These are phyloP conservation scores for Triplophysa bombifrons DNA, from an alignment of 2,797 vertebrate genomes.

Conservation along the genomic window DNA sequence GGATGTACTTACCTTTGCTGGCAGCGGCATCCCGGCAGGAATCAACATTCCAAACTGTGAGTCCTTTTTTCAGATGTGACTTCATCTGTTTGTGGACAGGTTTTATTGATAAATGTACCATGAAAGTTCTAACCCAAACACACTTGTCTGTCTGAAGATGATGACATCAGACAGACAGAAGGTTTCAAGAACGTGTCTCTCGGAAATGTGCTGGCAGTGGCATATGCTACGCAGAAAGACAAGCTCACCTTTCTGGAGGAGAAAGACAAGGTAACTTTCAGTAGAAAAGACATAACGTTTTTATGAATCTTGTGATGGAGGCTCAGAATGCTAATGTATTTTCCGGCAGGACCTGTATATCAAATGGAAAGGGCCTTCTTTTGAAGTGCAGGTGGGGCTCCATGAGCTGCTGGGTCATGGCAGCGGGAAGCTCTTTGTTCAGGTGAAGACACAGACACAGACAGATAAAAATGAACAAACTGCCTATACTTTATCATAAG, in stretches of 20 bases:
- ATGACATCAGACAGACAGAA: slow-evolving; percentile 89
- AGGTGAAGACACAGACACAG: slow-evolving; percentile 71
- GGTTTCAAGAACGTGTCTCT: slow-evolving; percentile 93
- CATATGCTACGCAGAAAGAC: slow-evolving; percentile 84
- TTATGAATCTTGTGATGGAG: background rate
- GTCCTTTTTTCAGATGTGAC: slow-evolving; percentile 33
- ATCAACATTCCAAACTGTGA: slow-evolving; percentile 96
- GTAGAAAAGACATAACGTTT: background rate
- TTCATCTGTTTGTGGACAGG: background rate
- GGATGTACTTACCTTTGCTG: slow-evolving; percentile 90
- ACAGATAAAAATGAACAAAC: background rate
- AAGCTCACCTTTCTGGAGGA: slow-evolving; percentile 90
- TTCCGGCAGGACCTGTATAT: slow-evolving; percentile 83
- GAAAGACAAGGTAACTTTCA: slow-evolving; percentile 81
- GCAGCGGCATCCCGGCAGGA: slow-evolving; percentile 90
- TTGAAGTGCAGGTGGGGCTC: slow-evolving; percentile 92
- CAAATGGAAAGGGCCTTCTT: slow-evolving; percentile 88
- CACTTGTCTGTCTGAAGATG: slow-evolving; percentile 71
- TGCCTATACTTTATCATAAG: background rate
- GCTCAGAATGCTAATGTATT: background rate
- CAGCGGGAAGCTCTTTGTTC: slow-evolving; percentile 90
- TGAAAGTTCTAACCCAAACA: background rate
- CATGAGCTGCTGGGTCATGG: slow-evolving; percentile 92
- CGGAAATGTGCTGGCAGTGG: slow-evolving; percentile 89
- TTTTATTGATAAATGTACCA: background rate